Evolutionary conservation across 2,113 vertebrate species (phyloP).

Genomic region (Uropsilus gracilis): DNA sequence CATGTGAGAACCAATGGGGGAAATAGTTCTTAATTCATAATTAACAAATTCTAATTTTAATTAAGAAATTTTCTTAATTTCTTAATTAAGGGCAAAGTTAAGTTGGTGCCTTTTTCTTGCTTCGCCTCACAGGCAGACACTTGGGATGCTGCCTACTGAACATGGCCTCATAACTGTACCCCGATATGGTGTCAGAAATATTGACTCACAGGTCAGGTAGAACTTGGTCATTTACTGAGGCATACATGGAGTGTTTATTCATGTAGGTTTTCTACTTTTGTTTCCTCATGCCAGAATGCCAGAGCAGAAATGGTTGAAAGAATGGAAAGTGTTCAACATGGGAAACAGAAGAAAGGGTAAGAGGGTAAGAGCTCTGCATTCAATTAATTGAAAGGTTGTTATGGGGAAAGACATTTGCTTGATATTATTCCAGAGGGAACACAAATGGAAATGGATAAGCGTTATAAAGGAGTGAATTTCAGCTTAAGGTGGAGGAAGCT

Average conservation of each 20-base stretch:
- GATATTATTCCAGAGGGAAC: conserved; percentile 1
- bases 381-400: conserved; percentile 6
- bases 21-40: conserved; percentile 74
- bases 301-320: conserved; percentile 58
- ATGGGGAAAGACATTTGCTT: not conserved
- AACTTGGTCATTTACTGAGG: not conserved
- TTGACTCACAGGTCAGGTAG: conserved; percentile 37
- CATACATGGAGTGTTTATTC: conserved; percentile 16
- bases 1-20: not conserved
- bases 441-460: not conserved
- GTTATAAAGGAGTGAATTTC: not conserved
- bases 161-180: not conserved
- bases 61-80: too few relatives aligned
- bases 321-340: conserved; percentile 24
- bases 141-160: conserved; percentile 40
- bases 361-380: not conserved
- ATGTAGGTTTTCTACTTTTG: not conserved
- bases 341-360: not conserved
- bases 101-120: conserved; percentile 52
- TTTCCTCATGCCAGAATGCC: conserved; percentile 53
- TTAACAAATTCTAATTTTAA: too few relatives aligned
- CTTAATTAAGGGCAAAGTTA: conserved; percentile 65
- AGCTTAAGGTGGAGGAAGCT: not conserved
- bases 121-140: conserved; percentile 40
- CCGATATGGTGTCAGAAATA: conserved; percentile 58